Base-by-base conservation (phyloP, 2,888 invertebrate genomes). In the Drosophila phalerata region DNA sequence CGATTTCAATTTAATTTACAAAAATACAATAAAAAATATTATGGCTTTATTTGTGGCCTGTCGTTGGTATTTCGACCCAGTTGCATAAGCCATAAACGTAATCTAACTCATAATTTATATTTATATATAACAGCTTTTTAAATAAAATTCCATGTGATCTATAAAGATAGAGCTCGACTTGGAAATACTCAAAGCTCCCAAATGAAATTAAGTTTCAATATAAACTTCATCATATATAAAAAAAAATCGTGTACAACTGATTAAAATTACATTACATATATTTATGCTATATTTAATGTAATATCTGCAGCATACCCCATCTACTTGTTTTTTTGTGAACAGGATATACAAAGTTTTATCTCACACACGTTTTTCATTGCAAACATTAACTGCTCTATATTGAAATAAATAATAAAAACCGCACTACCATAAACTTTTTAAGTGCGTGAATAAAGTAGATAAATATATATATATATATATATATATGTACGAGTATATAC, bases 21-120 rank as follows among this genome's bases (percentile, higher is more conserved):
- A 38, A 48, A 53, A 15, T 43, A 58, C 38, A 37, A 62, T 34
- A 34, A 30, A 38, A 60, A 15, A 0, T 17, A 17, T 3, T 25
- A 17, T 62, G 55, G 62, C 22, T 42, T 30, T 60, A 47, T 62
- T 61, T 74, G 76, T 28, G 76, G 32, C 25, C 28, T n/a, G 34
- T 28, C 13, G 34, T 28, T 48, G 13, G 6, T 37, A 11, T 17
- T 8, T 42, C 49, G 71, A 51, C 77, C 67, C 60, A 67, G 43
- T 67, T 77, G 62, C 58, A 63, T 42, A 62, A 42, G 77, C 60
- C 67, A 56, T 62, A 56, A 52, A 58, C 57, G 68, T 65, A 73
- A 78, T 65, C 78, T 42, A 48, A 37, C 56, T 38, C 58, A 73
- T 64, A 78, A 70, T 60, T 73, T 61, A 62, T 56, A 58, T 61